A percentile compares a stretch with the other conserved stretches of the same genome.
Conservation (phyloP, 2,888 invertebrate genomes). For the Syritta pipiens region DNA sequence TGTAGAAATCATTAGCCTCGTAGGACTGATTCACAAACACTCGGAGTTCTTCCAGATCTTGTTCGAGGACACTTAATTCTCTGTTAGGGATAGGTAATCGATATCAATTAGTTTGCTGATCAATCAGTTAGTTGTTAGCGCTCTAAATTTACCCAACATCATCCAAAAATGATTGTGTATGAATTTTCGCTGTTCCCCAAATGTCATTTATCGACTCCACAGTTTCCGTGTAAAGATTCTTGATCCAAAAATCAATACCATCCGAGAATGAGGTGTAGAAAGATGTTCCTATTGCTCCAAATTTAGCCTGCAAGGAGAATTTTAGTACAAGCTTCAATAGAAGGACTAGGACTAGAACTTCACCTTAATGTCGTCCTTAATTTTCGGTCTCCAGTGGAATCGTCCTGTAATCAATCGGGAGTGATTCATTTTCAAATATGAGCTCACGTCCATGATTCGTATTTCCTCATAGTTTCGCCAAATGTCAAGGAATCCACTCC, state of each 20-base stretch:
- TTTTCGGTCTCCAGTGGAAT: slow-evolving; percentile 89
- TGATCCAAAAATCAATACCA: slow-evolving; percentile 83
- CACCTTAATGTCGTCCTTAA: slow-evolving; percentile 83
- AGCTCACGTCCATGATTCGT: slow-evolving; percentile 87
- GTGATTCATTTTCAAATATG: slow-evolving; percentile 90
- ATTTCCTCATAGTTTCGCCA: slow-evolving; percentile 92
- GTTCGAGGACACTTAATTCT: slow-evolving; percentile 84
- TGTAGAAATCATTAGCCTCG: slow-evolving; percentile 90
- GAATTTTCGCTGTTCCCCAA: slow-evolving; percentile 88
- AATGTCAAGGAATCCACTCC: slow-evolving; percentile 87
- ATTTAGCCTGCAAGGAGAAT: slow-evolving; percentile 76
- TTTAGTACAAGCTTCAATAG: not conserved
- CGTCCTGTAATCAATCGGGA: slow-evolving; percentile 89
- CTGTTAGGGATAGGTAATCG: slow-evolving; percentile 34
- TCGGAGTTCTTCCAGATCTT: slow-evolving; percentile 82
- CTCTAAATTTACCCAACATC: slow-evolving; percentile 85
- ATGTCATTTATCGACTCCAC: slow-evolving; percentile 84
- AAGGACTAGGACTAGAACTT: not conserved
- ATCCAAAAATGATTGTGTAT: slow-evolving; percentile 85
- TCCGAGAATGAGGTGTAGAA: slow-evolving; percentile 81
- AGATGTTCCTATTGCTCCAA: slow-evolving; percentile 79
- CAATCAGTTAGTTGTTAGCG: too few relatives aligned
- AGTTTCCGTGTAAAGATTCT: slow-evolving; percentile 85
- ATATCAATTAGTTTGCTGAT: not conserved
- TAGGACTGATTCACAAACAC: slow-evolving; percentile 88